Base-by-base conservation (phyloP, 2,113 vertebrate genomes). In the Heteronetta atricapilla region DNA sequence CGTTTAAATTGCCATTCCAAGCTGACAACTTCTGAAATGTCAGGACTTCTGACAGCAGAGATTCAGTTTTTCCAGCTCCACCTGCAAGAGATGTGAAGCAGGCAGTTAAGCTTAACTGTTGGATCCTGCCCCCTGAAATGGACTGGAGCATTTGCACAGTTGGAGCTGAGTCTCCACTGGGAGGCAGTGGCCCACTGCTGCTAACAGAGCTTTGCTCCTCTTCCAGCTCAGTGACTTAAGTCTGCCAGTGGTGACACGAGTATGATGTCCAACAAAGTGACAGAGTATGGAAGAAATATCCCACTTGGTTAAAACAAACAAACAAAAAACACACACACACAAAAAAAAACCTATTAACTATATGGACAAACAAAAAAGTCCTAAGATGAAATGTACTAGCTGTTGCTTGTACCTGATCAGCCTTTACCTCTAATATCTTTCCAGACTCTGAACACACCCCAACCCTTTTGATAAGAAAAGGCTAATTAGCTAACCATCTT, bases 401-500 rank as follows among this genome's bases (percentile, higher is more conserved):
- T 72, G 13, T 34, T 40, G 9, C 13, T 29, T 58, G 46, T 20
- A 60, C 55, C 55, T 77, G 38, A 3, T 36, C 36, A 0, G 18
- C 33, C 31, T 84, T 92, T 62, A 38, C 20, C 63, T 84, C 21
- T 16, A 8, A n/a, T 33, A 46, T 12, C 42, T 23, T 60, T 56
- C 64, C 86, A 82, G 28, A 59, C 60, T 36, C 73, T 52, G 23
- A 78, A 56, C 56, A 42, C 20, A 11, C 67, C 82, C 66, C 17
- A 33, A 38, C 53, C 56, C 77, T 67, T 59, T 59, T 16, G 28
- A 42, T 2, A 20, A 79, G 44, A 29, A 82, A 28, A 3, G 10
- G 48, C 18, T 38, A 62, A 70, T 86, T 55, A 34, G 87, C 97
- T 93, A 97, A 99, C 99, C 99, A 75, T 99, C 99, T 96, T 99